Evolutionary conservation across 2,113 vertebrate genomes (phyloP).

Genomic region (Coturnix japonica): DNA sequence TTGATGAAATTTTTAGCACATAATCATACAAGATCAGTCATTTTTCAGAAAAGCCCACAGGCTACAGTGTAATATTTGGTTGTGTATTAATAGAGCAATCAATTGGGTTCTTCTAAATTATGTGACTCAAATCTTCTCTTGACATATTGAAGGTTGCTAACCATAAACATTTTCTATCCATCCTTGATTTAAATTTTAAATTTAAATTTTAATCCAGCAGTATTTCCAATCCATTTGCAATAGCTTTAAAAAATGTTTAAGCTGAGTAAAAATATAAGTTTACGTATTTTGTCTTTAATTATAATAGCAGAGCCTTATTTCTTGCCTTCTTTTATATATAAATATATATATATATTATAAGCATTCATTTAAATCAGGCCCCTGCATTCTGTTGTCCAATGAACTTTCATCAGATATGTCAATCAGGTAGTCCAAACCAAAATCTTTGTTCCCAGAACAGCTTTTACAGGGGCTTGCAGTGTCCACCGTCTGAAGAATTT

Average conservation of each 20-base stretch:
- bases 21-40: not conserved
- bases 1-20: not conserved
- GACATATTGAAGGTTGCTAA: not conserved
- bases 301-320: not conserved
- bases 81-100: not conserved
- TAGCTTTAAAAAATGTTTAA: not conserved
- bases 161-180: not conserved
- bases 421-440: not conserved
- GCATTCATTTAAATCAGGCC: not conserved
- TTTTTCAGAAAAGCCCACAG: conserved; percentile 15
- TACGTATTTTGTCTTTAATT: not conserved
- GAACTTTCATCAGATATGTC: not conserved
- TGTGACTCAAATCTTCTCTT: not conserved
- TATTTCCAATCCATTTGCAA: not conserved
- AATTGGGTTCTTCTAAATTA: not conserved
- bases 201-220: not conserved
- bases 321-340: not conserved
- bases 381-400: not conserved
- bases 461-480: not conserved
- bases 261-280: not conserved
- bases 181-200: not conserved
- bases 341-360: not conserved
- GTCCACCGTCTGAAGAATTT: not conserved
- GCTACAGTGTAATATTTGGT: not conserved
- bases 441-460: not conserved